phyloP scores from a whole-genome alignment of 2,113 vertebrate genomes.

The Setophaga coronata region DNA sequence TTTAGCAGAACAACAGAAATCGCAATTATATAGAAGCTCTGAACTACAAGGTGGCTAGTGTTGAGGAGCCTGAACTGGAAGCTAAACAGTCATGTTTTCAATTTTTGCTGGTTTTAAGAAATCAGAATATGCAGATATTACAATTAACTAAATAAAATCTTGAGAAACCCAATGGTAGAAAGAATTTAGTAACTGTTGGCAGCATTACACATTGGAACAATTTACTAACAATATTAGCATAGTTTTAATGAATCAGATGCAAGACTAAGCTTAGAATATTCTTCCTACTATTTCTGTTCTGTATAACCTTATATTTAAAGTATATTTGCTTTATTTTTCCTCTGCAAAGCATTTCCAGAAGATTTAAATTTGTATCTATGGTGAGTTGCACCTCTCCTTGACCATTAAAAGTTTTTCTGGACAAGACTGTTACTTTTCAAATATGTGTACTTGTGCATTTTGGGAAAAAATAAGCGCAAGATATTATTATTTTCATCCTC shows the following conservation, averaged over 20 bases:
- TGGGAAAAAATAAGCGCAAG: background rate
- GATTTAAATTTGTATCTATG: background rate
- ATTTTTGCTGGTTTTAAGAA: background rate
- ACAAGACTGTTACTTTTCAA: background rate
- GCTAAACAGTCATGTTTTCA: background rate
- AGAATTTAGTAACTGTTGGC: background rate
- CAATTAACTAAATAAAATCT: background rate
- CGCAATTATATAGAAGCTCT: background rate
- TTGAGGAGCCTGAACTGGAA: background rate
- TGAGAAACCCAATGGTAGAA: background rate
- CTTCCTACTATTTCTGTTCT: background rate
- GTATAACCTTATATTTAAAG: background rate
- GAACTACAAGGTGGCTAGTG: background rate
- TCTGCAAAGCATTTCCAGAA: background rate
- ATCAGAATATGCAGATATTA: background rate
- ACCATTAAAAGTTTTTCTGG: background rate
- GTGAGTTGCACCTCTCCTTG: background rate
- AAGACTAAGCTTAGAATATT: background rate
- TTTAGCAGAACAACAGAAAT: background rate
- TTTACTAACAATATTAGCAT: background rate
- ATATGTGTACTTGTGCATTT: background rate
- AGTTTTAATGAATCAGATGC: background rate
- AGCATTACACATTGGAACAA: background rate
- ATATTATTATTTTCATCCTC: background rate
- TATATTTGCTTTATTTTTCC: background rate